Base-by-base conservation (phyloP, 2,797 vertebrate genomes). In the Erethizon dorsatum region DNA sequence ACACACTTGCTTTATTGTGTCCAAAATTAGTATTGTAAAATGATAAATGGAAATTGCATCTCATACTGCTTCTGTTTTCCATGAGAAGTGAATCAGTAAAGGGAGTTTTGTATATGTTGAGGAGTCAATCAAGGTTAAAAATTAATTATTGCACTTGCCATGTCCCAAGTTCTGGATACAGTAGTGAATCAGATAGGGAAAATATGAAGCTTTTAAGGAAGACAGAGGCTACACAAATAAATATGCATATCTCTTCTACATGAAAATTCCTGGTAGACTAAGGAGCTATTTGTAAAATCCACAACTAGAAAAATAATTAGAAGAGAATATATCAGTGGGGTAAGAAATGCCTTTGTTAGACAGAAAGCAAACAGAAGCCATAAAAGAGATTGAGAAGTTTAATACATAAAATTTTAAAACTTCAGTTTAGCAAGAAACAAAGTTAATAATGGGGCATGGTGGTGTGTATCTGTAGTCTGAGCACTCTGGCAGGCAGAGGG, bases 51-150 rank as follows among this genome's bases (percentile, higher is more conserved):
- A 93, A 90, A 94, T 79, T 84, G 31, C 13, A 90, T 13, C 47
- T 52, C 24, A 50, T 31, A n/a, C 24, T 90, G 22, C 20, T 83
- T 24, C 28, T 90, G 18, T 75, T 78, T 97, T 88, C 37, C 69
- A 20, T 71, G 45, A 95, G 52, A 88, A 94, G n/a, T 83, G 79
- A 89, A 52, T 96, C 24, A 56, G 89, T 84, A 57, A 45, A 97
- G 52, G 79, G 28, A 56, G 75, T 88, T 90, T 95, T 93, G 41
- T 87, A 50, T 65, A 61, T 59, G 14, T 90, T 85, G 77, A 87
- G n/a, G 80, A 84, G 41, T 84, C 80, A 95, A 5, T 83, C 57
- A 57, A 78, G 56, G 63, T 11, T 90, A 54, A 85, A 22, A 50
- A 33, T 59, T 91, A 85, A 79, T 90, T 85, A 54, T 71, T 96